These are phyloP conservation scores for Sialis fuliginosa DNA, from an alignment of 2,888 invertebrate species.

Conservation along the genomic window DNA sequence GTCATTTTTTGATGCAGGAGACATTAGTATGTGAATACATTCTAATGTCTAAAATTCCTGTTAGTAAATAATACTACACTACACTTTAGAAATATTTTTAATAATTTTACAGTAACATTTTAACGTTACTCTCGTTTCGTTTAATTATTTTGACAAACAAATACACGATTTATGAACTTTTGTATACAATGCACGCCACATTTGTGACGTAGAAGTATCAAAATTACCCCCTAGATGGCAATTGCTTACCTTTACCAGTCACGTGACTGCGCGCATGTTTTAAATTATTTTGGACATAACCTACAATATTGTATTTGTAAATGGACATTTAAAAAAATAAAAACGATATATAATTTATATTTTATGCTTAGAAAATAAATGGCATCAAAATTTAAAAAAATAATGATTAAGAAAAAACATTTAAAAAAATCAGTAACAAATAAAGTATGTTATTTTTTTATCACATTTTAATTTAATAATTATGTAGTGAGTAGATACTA, in stretches of 20 bases:
- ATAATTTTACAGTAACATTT: not conserved
- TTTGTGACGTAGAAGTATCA: slow-evolving; percentile 4
- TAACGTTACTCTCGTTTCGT: not conserved
- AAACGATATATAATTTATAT: too few species aligned
- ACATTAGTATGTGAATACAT: not conserved
- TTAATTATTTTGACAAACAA: slow-evolving; percentile 4
- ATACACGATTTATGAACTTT: slow-evolving; percentile 1
- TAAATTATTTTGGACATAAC: not conserved
- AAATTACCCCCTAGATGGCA: slow-evolving; percentile 2
- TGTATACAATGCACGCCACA: slow-evolving; percentile 7
- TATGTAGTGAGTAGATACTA: too few species aligned
- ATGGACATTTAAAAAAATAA: not conserved
- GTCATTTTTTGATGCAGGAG: slow-evolving; percentile 2
- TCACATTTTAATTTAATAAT: too few species aligned
- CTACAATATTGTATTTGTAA: not conserved
- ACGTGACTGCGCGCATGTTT: not conserved
- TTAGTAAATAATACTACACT: not conserved
- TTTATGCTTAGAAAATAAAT: too few species aligned
- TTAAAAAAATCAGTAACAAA: too few species aligned
- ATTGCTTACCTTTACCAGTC: not conserved
- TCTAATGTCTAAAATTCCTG: not conserved
- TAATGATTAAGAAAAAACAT: too few species aligned
- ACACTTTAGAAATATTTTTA: not conserved
- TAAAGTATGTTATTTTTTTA: too few species aligned
- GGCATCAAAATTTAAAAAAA: too few species aligned